These are phyloP conservation scores for Andrena trimmerana DNA, from an alignment of 2,888 invertebrate species.

Conservation along the genomic window DNA sequence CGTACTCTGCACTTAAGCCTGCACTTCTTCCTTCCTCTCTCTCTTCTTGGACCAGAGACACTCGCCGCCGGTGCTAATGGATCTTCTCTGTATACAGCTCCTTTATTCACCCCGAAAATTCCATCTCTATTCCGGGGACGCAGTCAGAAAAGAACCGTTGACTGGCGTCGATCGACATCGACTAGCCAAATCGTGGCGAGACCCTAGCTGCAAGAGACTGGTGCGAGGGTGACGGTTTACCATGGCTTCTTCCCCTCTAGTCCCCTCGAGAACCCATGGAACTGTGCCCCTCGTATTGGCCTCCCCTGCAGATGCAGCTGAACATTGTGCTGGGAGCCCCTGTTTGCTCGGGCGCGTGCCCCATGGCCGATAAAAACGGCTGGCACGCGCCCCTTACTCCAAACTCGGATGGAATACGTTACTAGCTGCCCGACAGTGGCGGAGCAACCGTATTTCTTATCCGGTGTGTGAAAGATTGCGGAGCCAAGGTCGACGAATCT, in stretches of 20 bases:
- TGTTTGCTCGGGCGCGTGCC: conserved; percentile 66
- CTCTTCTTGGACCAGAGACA: neutral
- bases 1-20: neutral
- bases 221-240: conserved; percentile 65
- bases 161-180: conserved; percentile 51
- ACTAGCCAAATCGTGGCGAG: conserved; percentile 56
- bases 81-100: neutral
- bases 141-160: conserved; percentile 50
- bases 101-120: neutral
- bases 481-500: conserved; percentile 12
- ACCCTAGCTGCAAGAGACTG: conserved; percentile 36
- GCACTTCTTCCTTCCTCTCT: neutral
- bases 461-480: neutral
- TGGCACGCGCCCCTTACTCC: conserved; percentile 52
- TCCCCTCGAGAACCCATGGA: conserved; percentile 40
- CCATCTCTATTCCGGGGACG: neutral
- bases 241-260: conserved; percentile 50
- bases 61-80: conserved; percentile 9
- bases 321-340: conserved; percentile 68
- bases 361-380: conserved; percentile 47
- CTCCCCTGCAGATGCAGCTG: conserved; percentile 60
- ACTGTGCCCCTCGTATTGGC: conserved; percentile 45
- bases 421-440: neutral
- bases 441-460: conserved; percentile 9
- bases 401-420: conserved; percentile 48